Conservation (phyloP, 2,888 invertebrate species). For the Drosophila mimetica region DNA sequence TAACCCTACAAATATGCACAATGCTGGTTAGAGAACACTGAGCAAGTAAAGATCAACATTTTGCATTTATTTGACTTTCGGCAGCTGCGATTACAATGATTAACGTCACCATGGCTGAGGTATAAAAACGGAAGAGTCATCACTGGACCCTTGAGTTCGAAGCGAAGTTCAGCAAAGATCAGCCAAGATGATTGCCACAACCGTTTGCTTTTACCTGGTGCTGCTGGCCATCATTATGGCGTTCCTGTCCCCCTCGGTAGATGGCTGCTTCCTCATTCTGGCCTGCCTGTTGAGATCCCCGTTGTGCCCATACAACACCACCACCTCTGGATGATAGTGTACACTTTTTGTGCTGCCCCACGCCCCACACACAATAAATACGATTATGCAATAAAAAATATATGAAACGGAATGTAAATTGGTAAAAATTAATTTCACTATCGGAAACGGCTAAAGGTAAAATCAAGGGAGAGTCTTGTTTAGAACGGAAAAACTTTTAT, state of each 20-base stretch:
- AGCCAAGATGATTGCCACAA: constrained; percentile 29
- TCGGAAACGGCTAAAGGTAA: background rate
- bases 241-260: constrained; percentile 27
- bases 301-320: constrained; percentile 23
- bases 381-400: constrained; percentile 10
- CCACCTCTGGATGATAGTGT: constrained; percentile 20
- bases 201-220: constrained; percentile 37
- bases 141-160: background rate
- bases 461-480: too few species aligned
- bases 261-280: constrained; percentile 31
- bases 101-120: background rate
- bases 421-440: too few species aligned
- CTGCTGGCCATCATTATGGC: constrained; percentile 34
- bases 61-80: constrained; percentile 1
- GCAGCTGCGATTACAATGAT: constrained; percentile 11
- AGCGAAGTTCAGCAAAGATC: constrained; percentile 15
- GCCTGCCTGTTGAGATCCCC: constrained; percentile 27
- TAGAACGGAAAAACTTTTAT: too few species aligned
- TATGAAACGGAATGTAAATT: too few species aligned
- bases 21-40: background rate
- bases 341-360: too few species aligned
- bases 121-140: constrained; percentile 5
- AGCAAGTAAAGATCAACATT: background rate
- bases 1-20: constrained; percentile 6
- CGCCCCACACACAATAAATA: constrained; percentile 22